Base-by-base conservation (phyloP, 2,797 vertebrate genomes). In the Neopelma chrysocephalum region DNA sequence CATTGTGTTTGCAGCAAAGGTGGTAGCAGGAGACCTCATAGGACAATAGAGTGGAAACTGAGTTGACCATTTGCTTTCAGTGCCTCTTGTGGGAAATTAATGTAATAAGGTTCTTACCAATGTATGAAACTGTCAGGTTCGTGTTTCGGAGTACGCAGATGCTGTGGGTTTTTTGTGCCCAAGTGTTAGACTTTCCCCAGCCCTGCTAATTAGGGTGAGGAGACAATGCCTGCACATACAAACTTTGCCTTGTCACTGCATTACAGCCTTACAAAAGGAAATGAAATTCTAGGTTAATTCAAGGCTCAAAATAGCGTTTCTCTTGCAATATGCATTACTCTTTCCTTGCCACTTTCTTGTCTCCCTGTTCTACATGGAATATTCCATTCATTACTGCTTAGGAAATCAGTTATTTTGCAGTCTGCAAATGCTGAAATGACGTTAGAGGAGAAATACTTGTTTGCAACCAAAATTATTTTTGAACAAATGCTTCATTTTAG, bases 361-460 rank as follows among this genome's bases (percentile, higher is more conserved):
- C 97, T 98, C 97, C 97, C 96, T 94, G 57, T 95, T 97, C 76
- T 96, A 95, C 92, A 94, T 98, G 98, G 98, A 98, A 97, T 98
- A 97, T 97, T 98, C 98, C 98, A 97, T 97, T 98, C 97, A 97
- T 98, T 97, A 96, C 97, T 96, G 98, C 94, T 90, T 94, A 89
- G 97, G 97, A 98, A 97, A 98, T 98, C 97, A 94, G 97, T 97
- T 94, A 96, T 97, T 97, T 98, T 98, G 92, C 96, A 97, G 94
- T 87, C 97, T 97, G 97, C 97, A 97, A 97, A 97, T 97, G 95
- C 97, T 97, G 97, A 96, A 96, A 96, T 97, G 96, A 97, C 90
- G 93, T 96, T 95, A 96, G 93, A 90, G 85, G 92, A 97, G 95
- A 97, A 97, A 92, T 95, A 91, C 95, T 97, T 97, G 84, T 93